Base-by-base conservation (phyloP, 2,113 vertebrate genomes). In the Poecile atricapillus region DNA sequence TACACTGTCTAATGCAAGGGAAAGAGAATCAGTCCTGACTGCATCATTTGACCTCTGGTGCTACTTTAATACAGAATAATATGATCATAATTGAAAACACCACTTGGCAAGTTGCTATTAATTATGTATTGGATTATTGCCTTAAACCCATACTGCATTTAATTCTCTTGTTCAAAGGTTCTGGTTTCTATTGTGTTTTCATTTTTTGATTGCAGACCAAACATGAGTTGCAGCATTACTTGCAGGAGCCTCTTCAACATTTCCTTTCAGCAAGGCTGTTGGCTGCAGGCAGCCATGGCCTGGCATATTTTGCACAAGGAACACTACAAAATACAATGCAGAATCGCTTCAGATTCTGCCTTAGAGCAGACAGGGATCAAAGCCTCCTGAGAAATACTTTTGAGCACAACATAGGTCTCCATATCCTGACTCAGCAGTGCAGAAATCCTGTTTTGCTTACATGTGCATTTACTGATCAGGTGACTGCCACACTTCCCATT, bases 141-240 rank as follows among this genome's bases (percentile, higher is more conserved):
- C 91, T 95, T 28, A 76, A 81, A 55, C 35, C n/a, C 74, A 10
- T 76, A 65, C 85, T 89, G 73, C 68, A 46, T 79, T 91, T 82
- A 85, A 76, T 80, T 50, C 13, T 83, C 46, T 33, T 94, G 23
- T 80, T 96, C 90, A 55, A 67, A 78, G 46, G 27, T 95, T 95
- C 82, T 95, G 94, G n/a, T 89, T 97, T 93, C 63, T 85, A 87
- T 94, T 94, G 89, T 43, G 15, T 43, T 79, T 93, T 83, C 30
- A 43, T 82, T 89, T 91, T 55, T 74, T 79, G 65, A 82, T 67
- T 79, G 39, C 0, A 5, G 53, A 87, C 33, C 84, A 89, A 94
- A 60, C 69, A 60, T 3, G 35, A 60, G 25, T 62, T 39, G 23
- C n/a, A 82, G 55, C n/a, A 46, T 69, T 83, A 80, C 59, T 43